Base-by-base conservation (phyloP, 2,888 invertebrate species). In the Blastobasis adustella region DNA sequence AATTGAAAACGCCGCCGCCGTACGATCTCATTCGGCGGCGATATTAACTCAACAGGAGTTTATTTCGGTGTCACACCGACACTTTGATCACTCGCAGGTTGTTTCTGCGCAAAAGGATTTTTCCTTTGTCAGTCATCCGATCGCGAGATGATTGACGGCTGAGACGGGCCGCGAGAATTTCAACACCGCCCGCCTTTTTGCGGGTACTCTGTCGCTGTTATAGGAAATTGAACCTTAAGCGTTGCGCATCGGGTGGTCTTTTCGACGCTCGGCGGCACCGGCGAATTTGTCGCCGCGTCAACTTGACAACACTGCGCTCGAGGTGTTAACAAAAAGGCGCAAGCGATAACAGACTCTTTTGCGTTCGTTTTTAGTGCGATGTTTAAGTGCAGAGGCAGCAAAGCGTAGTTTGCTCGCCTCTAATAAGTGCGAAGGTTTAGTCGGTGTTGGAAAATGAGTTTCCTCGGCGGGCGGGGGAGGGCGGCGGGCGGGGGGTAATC, bases 391-490 rank as follows among this genome's bases (percentile, higher is more conserved):
- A 23, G 23, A 3, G 5, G 36, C 5, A 8, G 5, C 55, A 45
- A 58, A 49, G 6, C 2, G 54, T 65, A 57, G 23, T 60, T 71
- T 65, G 81, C 58, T 48, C 50, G 54, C 58, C 63, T 71, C 76
- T 85, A 85, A 85, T 84, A 85, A 85, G 81, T 76, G 79, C 78
- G 73, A 76, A 71, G 79, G 78, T 76, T 79, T 74, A 75, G 75
- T 77, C 71, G 78, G 73, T 72, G 80, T 78, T 80, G 85, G 86
- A 82, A 87, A 87, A 86, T 87, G 86, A 85, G 85, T 86, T 86
- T 87, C 82, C 85, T 77, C 74, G 71, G 67, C 68, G 58, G 57
- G 59, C 51, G 54, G 47, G 54, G 57, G 60, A 58, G 59, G 61
- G 60, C 3, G 23, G 23, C 23, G 23, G 62, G 62, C 62, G 62